Evolutionary conservation across 2,113 vertebrate species (phyloP).

Genomic region (Phalacrocorax brasilianus): DNA sequence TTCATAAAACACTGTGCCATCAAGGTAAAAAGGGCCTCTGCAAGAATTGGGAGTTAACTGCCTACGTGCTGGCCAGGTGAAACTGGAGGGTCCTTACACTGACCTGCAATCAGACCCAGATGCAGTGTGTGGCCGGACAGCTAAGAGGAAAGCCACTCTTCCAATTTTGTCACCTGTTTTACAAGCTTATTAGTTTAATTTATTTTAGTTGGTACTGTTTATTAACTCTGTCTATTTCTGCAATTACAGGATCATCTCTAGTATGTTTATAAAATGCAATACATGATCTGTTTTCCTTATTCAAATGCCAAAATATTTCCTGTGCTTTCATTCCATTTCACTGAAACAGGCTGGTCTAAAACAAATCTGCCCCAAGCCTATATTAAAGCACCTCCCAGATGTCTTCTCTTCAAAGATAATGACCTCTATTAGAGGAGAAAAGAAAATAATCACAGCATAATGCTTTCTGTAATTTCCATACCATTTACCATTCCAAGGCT

Average conservation of each 20-base stretch:
- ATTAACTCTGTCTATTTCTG: not conserved
- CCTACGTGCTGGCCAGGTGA: not conserved
- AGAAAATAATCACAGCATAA: slow-evolving; percentile 7
- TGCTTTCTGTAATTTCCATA: slow-evolving; percentile 64
- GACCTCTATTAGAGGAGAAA: not conserved
- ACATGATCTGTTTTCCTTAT: not conserved
- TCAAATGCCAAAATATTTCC: slow-evolving; percentile 45
- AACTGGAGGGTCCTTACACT: not conserved
- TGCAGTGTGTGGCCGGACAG: not conserved
- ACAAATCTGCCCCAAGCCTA: not conserved
- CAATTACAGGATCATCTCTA: not conserved
- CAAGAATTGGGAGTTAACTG: not conserved
- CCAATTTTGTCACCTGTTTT: not conserved
- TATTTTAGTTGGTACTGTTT: not conserved
- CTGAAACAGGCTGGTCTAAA: slow-evolving; percentile 24
- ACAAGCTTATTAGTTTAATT: slow-evolving; percentile 6
- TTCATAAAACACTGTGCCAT: not conserved
- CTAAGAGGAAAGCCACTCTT: not conserved
- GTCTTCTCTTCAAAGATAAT: slow-evolving; percentile 38
- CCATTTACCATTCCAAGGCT: slow-evolving; percentile 84
- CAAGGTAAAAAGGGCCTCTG: not conserved
- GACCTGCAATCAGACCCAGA: not conserved
- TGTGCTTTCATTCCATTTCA: not conserved
- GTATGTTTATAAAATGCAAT: not conserved
- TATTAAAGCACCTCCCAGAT: slow-evolving; percentile 1